These are phyloP conservation scores for Bradypodion ventrale DNA, from an alignment of 2,797 vertebrate genomes.

Conservation along the genomic window DNA sequence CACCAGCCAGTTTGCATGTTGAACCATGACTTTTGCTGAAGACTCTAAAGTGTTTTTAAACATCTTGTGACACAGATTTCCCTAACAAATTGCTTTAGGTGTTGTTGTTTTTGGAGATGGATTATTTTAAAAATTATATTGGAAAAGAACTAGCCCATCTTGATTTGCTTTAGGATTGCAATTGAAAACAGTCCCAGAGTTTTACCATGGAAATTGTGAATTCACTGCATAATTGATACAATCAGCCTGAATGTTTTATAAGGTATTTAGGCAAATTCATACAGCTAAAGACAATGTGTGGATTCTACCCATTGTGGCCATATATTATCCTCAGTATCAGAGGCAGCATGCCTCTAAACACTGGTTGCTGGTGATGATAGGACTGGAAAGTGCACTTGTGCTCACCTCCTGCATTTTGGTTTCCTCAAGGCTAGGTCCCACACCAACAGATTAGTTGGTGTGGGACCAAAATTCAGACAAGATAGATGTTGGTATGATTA, in stretches of 20 bases:
- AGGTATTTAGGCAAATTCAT: neutral
- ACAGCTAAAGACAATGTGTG: neutral
- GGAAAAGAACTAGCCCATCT: neutral
- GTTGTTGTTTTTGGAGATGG: no score
- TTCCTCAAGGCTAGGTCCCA: no score
- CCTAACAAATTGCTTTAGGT: neutral
- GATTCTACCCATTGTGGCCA: neutral
- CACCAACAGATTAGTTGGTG: neutral
- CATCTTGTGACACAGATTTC: neutral
- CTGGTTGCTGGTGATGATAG: neutral
- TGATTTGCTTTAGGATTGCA: neutral
- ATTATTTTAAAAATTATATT: neutral
- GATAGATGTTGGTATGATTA: neutral
- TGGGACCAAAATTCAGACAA: neutral
- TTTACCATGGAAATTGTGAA: neutral
- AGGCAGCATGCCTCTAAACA: neutral
- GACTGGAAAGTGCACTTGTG: neutral
- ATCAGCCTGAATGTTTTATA: neutral
- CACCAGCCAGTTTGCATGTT: neutral
- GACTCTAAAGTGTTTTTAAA: neutral
- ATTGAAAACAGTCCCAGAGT: neutral
- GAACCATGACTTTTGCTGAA: constrained; percentile 9
- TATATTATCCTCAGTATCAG: neutral
- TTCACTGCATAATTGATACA: neutral
- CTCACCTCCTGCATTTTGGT: neutral